Evolutionary conservation across 2,797 vertebrate genomes (phyloP).

Genomic region (Gallinago nigripennis): DNA sequence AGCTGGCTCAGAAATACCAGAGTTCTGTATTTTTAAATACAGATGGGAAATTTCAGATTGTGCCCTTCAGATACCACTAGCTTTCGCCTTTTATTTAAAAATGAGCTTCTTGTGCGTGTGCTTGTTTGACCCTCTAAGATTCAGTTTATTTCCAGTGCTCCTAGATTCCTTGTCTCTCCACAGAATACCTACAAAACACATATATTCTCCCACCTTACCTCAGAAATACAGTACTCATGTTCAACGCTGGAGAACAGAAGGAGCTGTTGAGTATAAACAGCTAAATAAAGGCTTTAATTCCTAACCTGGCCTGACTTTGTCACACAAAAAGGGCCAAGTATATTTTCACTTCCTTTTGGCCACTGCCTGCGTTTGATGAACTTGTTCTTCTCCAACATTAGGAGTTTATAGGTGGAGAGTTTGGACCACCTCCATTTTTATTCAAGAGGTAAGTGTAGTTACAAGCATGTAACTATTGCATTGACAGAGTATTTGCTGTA

Average conservation of each 20-base stretch:
- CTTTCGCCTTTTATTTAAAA: not conserved
- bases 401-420: not conserved
- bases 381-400: not conserved
- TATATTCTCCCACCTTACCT: rapidly evolving
- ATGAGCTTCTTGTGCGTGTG: not conserved
- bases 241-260: not conserved
- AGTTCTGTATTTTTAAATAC: not conserved
- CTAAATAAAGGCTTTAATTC: not conserved
- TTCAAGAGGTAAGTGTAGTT: not conserved
- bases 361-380: not conserved
- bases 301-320: not conserved
- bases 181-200: not conserved
- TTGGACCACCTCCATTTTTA: not conserved
- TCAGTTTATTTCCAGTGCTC: not conserved
- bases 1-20: not conserved
- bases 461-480: not conserved
- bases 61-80: not conserved
- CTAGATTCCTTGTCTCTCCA: not conserved
- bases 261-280: not conserved
- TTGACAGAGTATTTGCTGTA: not conserved
- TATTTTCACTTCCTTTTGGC: not conserved
- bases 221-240: not conserved
- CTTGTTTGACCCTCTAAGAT: not conserved
- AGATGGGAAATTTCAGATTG: not conserved
- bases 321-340: not conserved